phyloP scores from a whole-genome alignment of 2,797 vertebrate species.

The Amblyopsis hoosieri region DNA sequence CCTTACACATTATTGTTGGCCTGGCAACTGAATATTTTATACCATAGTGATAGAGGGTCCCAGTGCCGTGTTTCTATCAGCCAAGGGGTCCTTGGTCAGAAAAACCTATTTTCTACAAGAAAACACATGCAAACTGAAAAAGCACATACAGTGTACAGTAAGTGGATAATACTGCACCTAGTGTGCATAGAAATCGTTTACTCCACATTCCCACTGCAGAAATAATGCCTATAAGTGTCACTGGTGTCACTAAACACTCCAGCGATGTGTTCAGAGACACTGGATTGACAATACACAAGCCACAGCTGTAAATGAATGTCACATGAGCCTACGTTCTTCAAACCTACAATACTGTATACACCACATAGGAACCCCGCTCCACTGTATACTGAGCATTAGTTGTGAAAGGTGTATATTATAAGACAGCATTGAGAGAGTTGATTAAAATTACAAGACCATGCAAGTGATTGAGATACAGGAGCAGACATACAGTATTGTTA shows the following conservation, averaged over 20 bases:
- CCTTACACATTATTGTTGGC: too few relatives aligned
- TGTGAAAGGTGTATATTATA: not conserved
- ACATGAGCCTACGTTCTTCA: not conserved
- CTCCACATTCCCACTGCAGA: conserved; percentile 13
- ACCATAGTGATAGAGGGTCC: too few relatives aligned
- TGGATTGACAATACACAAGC: too few relatives aligned
- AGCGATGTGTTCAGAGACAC: conserved; percentile 52
- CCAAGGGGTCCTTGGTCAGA: too few relatives aligned
- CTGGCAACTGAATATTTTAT: too few relatives aligned
- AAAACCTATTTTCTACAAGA: too few relatives aligned
- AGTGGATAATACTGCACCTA: too few relatives aligned
- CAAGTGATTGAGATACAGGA: conserved; percentile 6
- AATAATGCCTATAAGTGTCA: conserved; percentile 55
- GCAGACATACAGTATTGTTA: conserved; percentile 8
- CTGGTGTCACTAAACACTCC: conserved; percentile 45
- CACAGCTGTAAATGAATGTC: conserved; percentile 3
- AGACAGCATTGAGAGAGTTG: not conserved
- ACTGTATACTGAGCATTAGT: not conserved
- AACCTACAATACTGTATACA: not conserved
- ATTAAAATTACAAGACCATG: not conserved
- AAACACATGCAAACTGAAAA: too few relatives aligned
- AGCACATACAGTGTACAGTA: too few relatives aligned
- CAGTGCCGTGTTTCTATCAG: too few relatives aligned
- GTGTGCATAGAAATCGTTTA: too few relatives aligned
- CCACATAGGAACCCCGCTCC: too few relatives aligned